These are phyloP conservation scores for Oreocharis arfaki DNA, from an alignment of 2,113 vertebrate genomes.

Conservation along the genomic window DNA sequence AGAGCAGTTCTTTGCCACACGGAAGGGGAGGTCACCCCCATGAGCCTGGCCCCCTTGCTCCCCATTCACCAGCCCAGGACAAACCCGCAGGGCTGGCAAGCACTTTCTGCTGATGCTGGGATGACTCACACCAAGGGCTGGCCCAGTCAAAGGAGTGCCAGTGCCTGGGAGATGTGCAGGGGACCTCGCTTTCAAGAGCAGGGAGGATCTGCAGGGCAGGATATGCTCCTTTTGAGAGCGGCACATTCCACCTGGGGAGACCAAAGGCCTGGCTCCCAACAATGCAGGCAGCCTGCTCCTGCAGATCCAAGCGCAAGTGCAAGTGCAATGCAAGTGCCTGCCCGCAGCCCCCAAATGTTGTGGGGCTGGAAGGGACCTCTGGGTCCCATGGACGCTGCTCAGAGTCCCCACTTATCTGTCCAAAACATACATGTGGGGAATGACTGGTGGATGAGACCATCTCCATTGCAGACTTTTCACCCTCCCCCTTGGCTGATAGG, in stretches of 20 bases:
- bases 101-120: not conserved
- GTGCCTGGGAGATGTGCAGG: not conserved
- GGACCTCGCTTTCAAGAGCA: not conserved
- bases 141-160: fast-evolving
- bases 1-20: not conserved
- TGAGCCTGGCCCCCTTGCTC: fast-evolving
- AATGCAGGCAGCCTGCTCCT: fast-evolving
- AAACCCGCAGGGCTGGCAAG: fast-evolving
- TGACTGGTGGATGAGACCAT: not conserved
- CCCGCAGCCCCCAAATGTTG: not conserved
- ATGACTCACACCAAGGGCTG: not conserved
- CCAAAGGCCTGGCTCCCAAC: not conserved
- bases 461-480: not conserved
- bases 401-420: not conserved
- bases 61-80: not conserved
- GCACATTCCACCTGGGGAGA: not conserved
- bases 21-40: not conserved
- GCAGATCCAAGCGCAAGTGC: too few relatives aligned
- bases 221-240: not conserved
- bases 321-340: fast-evolving
- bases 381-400: not conserved
- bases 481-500: not conserved
- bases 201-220: not conserved
- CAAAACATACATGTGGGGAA: not conserved
- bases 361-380: not conserved